Evolutionary conservation across 1,140 invertebrate genomes (phyloP).

Genomic region (Vanessa tameamea): DNA sequence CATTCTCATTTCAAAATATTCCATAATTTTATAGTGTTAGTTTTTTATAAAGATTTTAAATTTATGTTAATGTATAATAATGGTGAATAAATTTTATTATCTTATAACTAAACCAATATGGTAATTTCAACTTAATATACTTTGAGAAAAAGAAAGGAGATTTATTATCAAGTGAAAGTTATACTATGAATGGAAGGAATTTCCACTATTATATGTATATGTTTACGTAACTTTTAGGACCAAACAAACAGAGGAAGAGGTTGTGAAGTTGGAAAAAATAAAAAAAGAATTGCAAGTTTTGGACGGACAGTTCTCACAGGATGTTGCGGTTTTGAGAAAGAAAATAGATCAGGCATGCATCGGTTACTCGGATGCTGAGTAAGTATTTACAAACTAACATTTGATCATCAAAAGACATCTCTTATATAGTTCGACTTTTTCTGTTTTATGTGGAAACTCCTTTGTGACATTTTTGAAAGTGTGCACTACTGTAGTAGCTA

Average conservation of each 20-base stretch:
- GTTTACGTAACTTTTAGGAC: constrained; percentile 76
- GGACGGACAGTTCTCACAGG: constrained; percentile 85
- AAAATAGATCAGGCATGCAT: constrained; percentile 89
- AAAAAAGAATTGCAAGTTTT: constrained; percentile 87
- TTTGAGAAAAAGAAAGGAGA: neutral
- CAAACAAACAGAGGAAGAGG: constrained; percentile 86
- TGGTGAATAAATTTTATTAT: constrained; percentile 64
- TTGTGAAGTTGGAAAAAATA: constrained; percentile 85
- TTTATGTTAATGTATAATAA: constrained; percentile 29
- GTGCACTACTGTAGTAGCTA: too few species aligned
- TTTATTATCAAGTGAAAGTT: too few species aligned
- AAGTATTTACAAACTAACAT: constrained; percentile 51
- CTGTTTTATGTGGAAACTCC: too few species aligned
- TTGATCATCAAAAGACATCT: too few species aligned
- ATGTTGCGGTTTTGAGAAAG: constrained; percentile 87
- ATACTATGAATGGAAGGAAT: too few species aligned
- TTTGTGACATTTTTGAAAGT: too few species aligned
- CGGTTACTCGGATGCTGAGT: constrained; percentile 85
- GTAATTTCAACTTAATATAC: constrained; percentile 41
- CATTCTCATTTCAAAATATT: constrained; percentile 6
- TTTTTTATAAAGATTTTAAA: neutral
- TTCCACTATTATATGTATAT: too few species aligned
- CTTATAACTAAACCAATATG: constrained; percentile 70
- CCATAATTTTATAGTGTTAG: constrained; percentile 4
- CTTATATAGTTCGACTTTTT: too few species aligned